Percentiles rank a stretch among this genome's conserved stretches.
Evolutionary conservation across 2,888 invertebrate species (phyloP).

Genomic region (Nemapogon koenigi): DNA sequence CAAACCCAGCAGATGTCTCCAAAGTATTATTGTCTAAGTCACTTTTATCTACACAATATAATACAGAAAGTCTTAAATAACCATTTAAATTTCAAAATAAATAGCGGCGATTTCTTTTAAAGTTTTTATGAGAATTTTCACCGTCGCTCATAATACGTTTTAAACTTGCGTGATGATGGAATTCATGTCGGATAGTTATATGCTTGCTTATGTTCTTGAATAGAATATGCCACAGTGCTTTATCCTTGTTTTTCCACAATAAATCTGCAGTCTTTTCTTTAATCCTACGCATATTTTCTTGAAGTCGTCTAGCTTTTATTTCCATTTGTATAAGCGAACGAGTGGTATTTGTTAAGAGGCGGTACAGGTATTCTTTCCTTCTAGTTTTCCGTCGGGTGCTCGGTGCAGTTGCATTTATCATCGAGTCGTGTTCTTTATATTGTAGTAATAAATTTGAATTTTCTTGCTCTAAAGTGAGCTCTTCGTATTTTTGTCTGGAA

Average conservation of each 20-base stretch:
- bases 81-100: too few relatives aligned
- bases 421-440: constrained; percentile 29
- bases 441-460: constrained; percentile 13
- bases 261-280: constrained; percentile 63
- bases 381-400: constrained; percentile 40
- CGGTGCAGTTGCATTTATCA: constrained; percentile 40
- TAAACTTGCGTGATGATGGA: constrained; percentile 55
- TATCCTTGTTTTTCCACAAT: constrained; percentile 63
- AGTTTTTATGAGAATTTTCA: constrained; percentile 28
- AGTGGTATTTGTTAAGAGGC: constrained; percentile 61
- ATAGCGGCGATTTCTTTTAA: constrained; percentile 30
- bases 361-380: constrained; percentile 61
- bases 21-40: constrained; percentile 31
- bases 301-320: constrained; percentile 62
- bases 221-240: constrained; percentile 59
- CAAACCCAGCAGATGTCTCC: not conserved
- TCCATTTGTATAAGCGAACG: constrained; percentile 65
- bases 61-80: not conserved
- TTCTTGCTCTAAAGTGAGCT: constrained; percentile 28
- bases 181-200: constrained; percentile 56
- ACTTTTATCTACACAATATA: not conserved
- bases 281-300: constrained; percentile 65
- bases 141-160: constrained; percentile 52
- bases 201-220: constrained; percentile 62
- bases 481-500: constrained; percentile 17